These are phyloP conservation scores for Cebus imitator DNA, from an alignment of 2,113 vertebrate species.

Conservation along the genomic window DNA sequence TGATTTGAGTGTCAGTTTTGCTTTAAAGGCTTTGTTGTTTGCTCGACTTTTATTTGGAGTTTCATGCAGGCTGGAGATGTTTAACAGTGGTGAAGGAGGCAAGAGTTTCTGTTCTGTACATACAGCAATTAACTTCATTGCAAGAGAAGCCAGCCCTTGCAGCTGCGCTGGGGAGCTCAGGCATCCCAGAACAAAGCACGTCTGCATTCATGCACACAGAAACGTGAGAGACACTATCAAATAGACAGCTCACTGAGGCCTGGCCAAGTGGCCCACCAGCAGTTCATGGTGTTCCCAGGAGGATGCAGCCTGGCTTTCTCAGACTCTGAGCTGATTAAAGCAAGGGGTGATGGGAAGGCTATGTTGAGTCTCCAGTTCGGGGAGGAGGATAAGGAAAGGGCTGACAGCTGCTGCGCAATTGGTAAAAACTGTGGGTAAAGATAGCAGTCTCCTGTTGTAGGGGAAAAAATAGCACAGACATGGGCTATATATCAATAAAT, in stretches of 20 bases:
- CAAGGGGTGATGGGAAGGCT: conserved; percentile 83
- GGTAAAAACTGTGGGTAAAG: conserved; percentile 74
- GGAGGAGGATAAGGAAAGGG: conserved; percentile 72
- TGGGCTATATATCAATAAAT: neutral
- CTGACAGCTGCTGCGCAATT: conserved; percentile 85
- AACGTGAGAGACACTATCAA: conserved; percentile 82
- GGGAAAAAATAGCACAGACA: conserved; percentile 54
- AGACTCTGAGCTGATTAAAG: conserved; percentile 85
- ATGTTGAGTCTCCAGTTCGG: conserved; percentile 79
- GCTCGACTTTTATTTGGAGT: neutral
- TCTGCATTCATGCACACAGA: conserved; percentile 80
- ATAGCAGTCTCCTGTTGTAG: conserved; percentile 66
- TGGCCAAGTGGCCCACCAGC: conserved; percentile 79
- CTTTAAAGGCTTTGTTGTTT: conserved; percentile 13
- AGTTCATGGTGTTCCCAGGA: conserved; percentile 80
- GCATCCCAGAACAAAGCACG: conserved; percentile 73
- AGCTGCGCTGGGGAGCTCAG: conserved; percentile 76
- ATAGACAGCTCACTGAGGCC: conserved; percentile 81
- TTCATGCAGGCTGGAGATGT: neutral
- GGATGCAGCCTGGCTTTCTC: conserved; percentile 80
- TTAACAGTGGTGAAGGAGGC: neutral
- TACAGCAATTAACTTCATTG: conserved; percentile 31
- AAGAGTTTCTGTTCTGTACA: conserved; percentile 33
- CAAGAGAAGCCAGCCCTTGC: conserved; percentile 60
- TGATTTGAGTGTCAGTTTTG: neutral